Percentiles rank a stretch among this genome's conserved stretches.
These are phyloP conservation scores for Synergus gifuensis DNA, from an alignment of 2,888 invertebrate species.

Conservation along the genomic window DNA sequence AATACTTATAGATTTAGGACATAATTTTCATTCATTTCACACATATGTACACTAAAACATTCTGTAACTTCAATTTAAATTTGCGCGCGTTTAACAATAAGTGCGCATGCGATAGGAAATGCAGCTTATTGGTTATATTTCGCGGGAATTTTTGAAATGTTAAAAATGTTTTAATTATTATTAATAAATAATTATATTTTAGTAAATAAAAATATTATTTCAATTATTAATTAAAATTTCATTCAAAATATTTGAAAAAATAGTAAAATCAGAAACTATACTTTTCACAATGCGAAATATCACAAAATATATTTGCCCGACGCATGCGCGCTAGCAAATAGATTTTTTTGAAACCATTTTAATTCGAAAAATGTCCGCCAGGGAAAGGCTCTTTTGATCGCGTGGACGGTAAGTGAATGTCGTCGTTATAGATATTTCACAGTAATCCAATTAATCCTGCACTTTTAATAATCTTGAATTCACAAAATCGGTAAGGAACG, in stretches of 20 bases:
- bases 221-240: too few species aligned
- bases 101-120: neutral
- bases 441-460: conserved; percentile 24
- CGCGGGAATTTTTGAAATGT: too few species aligned
- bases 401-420: conserved; percentile 25
- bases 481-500: neutral
- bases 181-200: too few species aligned
- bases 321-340: neutral
- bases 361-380: neutral
- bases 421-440: neutral
- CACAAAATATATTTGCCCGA: neutral
- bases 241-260: too few species aligned
- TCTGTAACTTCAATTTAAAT: neutral
- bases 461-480: neutral
- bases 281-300: too few species aligned
- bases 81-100: neutral
- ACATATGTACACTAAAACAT: neutral
- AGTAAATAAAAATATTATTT: too few species aligned
- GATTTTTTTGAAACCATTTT: neutral
- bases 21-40: neutral
- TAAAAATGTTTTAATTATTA: too few species aligned
- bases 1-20: too few species aligned
- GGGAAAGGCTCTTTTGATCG: conserved; percentile 29
- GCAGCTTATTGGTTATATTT: too few species aligned
- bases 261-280: too few species aligned